Base-by-base conservation (phyloP, 2,888 invertebrate species). In the Tachystola acroxantha region DNA sequence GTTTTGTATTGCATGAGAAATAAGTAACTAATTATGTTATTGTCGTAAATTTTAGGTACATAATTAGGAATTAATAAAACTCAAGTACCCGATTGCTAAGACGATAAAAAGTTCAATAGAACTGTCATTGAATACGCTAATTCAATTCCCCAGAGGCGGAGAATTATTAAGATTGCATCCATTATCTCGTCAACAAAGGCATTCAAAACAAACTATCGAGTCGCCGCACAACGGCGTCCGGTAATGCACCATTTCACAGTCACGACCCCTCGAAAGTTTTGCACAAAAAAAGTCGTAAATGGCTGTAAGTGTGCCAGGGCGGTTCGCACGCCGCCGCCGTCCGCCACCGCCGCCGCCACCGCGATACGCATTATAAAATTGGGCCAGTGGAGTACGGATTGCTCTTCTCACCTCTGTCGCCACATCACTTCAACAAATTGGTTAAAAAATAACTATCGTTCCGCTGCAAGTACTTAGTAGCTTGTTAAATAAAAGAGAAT, bases 211-310 rank as follows among this genome's bases (percentile, higher is more conserved):
- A 73, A 72, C 65, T 64, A 57, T 65, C 57, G 54, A 65, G 69
- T 69, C 64, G 68, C 47, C 43, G 50, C 39, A 33, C 46, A 45
- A 31, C 34, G 46, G 43, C 44, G 42, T 42, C 47, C 60, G 57
- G 70, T 78, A 79, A 79, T 75, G 72, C 74, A 76, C 73, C 72
- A 82, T 77, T 81, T 75, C 79, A 75, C 70, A 72, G 80, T 81
- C 81, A 82, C 84, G 85, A 82, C 67, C 70, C n/a, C 74, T 64
- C 54, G 51, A 63, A 55, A 65, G 66, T 70, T 73, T 74, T 70
- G 67, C 64, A 72, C 66, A 72, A 75, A 75, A 73, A 42, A 76
- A 66, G 60, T 64, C 48, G 52, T 63, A 64, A 68, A 64, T 54
- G 50, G 40, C 48, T 33, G 43, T 61, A 80, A 80, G 78, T 85